phyloP scores from a whole-genome alignment of 2,888 invertebrate species.

The Operophtera brumata region DNA sequence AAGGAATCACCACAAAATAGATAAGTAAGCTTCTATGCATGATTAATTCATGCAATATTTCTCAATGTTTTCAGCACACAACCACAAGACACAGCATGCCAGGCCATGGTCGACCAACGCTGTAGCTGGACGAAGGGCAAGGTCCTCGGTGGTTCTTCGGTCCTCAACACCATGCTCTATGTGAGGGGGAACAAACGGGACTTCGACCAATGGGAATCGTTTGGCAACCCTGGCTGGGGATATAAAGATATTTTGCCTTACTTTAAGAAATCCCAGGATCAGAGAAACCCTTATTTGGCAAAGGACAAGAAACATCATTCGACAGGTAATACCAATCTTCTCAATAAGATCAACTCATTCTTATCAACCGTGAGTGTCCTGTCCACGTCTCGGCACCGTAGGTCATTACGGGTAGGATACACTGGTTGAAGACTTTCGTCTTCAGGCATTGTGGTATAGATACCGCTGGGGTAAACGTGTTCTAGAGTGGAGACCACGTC shows the following conservation, averaged over 20 bases:
- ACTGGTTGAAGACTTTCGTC: too few species aligned
- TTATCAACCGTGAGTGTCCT: too few species aligned
- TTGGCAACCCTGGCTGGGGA: conserved; percentile 94
- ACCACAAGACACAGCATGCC: conserved; percentile 90
- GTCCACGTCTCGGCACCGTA: too few species aligned
- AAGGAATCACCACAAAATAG: neutral
- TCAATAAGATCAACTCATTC: neutral
- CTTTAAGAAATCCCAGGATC: conserved; percentile 93
- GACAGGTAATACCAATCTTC: conserved; percentile 78
- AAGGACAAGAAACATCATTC: conserved; percentile 85
- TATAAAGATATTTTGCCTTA: conserved; percentile 90
- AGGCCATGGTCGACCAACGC: conserved; percentile 91
- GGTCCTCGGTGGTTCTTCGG: conserved; percentile 92
- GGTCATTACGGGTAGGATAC: too few species aligned
- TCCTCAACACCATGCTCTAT: conserved; percentile 95
- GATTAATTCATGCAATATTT: conserved; percentile 1
- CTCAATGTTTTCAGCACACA: conserved; percentile 83
- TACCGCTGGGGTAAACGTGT: too few species aligned
- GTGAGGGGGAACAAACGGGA: conserved; percentile 92
- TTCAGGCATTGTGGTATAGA: too few species aligned
- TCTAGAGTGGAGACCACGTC: too few species aligned
- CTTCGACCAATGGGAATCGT: conserved; percentile 91
- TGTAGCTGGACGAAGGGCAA: conserved; percentile 96
- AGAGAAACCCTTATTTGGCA: conserved; percentile 92
- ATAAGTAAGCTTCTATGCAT: neutral